Conservation (phyloP, 2,113 vertebrate species). For the Myrmecophaga tridactyla region DNA sequence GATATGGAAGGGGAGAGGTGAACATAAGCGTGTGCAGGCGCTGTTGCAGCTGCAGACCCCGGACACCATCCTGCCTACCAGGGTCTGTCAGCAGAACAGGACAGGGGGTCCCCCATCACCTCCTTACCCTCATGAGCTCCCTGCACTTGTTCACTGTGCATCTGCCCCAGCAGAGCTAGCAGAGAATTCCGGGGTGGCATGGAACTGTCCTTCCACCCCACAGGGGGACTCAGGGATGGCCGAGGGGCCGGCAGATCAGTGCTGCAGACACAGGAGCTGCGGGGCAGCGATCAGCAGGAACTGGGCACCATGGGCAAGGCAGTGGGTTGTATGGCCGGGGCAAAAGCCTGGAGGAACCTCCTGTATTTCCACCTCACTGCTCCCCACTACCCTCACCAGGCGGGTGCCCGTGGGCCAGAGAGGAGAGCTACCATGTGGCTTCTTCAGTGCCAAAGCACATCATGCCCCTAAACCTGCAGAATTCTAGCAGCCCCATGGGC, state of each 20-base stretch:
- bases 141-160: neutral
- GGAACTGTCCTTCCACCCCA: neutral
- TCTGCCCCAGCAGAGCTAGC: fast-evolving
- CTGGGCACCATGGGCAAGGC: neutral
- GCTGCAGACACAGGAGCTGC: neutral
- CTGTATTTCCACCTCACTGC: neutral
- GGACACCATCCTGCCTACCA: fast-evolving
- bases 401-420: fast-evolving
- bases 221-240: neutral
- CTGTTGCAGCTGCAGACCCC: too few species aligned
- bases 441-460: fast-evolving
- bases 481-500: fast-evolving
- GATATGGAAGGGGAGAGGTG: neutral
- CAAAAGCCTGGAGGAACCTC: neutral
- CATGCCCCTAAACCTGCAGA: fast-evolving
- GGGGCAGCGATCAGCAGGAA: too few species aligned
- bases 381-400: neutral
- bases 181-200: fast-evolving
- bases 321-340: fast-evolving
- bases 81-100: neutral
- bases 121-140: too few species aligned
- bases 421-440: neutral
- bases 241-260: too few species aligned
- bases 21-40: fast-evolving
- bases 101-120: fast-evolving